These are phyloP conservation scores for Cliona cf. orientalis DNA, from an alignment of 37 sponge, comb jelly and placozoan genomes.

Conservation along the genomic window DNA sequence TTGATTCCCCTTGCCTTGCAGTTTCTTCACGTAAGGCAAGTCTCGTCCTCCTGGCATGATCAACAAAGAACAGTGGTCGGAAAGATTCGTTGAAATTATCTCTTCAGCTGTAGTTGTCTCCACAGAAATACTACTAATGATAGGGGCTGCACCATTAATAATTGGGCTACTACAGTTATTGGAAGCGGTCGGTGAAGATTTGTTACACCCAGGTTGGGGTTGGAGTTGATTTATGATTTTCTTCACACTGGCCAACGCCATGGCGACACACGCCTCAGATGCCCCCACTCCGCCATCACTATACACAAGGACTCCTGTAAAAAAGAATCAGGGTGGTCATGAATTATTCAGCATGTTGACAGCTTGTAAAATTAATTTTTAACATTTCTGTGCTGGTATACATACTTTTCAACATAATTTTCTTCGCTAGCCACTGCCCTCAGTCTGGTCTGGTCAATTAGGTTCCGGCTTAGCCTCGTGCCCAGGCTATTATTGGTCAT, in stretches of 20 bases:
- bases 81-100: constrained; percentile 36
- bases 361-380: no score
- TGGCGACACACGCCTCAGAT: constrained; percentile 43
- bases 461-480: no score
- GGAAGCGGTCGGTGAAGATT: no score
- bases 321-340: no score
- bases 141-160: not conserved
- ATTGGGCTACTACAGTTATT: not conserved
- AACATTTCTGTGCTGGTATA: no score
- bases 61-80: constrained; percentile 19
- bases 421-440: no score
- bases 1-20: constrained; percentile 76
- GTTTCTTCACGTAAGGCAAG: constrained; percentile 66
- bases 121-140: constrained; percentile 2
- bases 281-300: constrained; percentile 74
- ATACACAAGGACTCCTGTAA: constrained; percentile 64
- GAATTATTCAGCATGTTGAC: no score
- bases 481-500: no score
- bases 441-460: no score
- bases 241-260: constrained; percentile 42
- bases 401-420: no score
- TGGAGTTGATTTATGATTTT: constrained; percentile 4
- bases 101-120: constrained; percentile 52
- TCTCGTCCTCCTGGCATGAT: constrained; percentile 92
- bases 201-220: not conserved